A percentile compares a stretch with the other conserved stretches of the same genome.
These are phyloP conservation scores for Peromyscus melanophrys DNA, from an alignment of 2,797 vertebrate species.

Conservation along the genomic window DNA sequence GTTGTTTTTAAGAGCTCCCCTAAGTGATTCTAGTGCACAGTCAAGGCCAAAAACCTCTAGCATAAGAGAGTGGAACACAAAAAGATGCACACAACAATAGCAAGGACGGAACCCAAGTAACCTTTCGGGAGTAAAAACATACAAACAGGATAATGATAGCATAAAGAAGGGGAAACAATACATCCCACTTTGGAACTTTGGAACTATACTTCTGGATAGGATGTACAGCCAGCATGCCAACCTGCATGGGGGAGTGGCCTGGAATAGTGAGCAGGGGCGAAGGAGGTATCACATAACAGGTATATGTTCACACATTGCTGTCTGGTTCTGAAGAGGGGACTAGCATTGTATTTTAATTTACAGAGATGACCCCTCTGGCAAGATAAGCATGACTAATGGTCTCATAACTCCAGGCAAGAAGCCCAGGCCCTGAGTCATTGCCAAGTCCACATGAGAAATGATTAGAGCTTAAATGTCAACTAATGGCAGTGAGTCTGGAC, in stretches of 20 bases:
- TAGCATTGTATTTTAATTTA: conserved; percentile 42
- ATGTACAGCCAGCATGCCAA: not conserved
- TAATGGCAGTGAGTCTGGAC: conserved; percentile 29
- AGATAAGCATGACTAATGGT: conserved; percentile 8
- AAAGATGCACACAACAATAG: not conserved
- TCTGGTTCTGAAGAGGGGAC: conserved; percentile 17
- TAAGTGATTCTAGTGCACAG: not conserved
- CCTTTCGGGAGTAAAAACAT: not conserved
- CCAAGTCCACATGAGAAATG: conserved; percentile 54
- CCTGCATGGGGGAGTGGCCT: not conserved
- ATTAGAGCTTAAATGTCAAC: conserved; percentile 18
- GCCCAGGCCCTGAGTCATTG: conserved; percentile 26
- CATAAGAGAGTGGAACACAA: not conserved
- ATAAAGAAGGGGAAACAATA: not conserved
- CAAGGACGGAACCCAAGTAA: not conserved
- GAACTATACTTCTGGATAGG: not conserved
- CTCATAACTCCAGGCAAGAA: conserved; percentile 41
- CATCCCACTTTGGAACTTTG: not conserved
- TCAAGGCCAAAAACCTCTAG: not conserved
- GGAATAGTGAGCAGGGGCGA: not conserved
- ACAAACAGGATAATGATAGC: not conserved
- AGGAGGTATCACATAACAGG: not conserved
- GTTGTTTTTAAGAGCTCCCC: not conserved
- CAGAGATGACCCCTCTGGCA: not conserved
- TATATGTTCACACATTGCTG: not conserved